Conservation (phyloP, 2,113 vertebrate genomes). For the Corythornis vintsioides region DNA sequence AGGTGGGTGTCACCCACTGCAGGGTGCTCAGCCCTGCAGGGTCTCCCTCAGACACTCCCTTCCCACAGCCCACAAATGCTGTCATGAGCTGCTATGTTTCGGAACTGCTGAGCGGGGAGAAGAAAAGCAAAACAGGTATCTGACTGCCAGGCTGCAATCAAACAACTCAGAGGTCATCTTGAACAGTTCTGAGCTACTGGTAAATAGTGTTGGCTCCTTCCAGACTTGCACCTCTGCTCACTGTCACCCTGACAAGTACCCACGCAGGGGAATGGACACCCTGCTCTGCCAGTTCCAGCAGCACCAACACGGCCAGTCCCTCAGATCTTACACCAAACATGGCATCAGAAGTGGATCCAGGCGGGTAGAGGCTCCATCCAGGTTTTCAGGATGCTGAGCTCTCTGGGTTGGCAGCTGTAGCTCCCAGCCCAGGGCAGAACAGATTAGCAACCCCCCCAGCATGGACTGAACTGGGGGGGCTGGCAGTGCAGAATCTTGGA, state of each 20-base stretch:
- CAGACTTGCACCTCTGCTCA: neutral
- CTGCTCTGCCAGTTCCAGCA: neutral
- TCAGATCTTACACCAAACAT: rapidly evolving
- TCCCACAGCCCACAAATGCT: rapidly evolving
- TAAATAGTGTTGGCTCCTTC: neutral
- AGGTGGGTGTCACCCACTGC: rapidly evolving
- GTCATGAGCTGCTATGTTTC: rapidly evolving
- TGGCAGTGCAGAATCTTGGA: neutral
- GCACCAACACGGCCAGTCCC: neutral
- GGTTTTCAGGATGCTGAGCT: rapidly evolving
- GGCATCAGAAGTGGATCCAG: rapidly evolving
- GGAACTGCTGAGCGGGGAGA: neutral
- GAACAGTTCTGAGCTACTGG: neutral
- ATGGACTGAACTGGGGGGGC: rapidly evolving
- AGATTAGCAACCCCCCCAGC: neutral
- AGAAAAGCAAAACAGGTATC: neutral
- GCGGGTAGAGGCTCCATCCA: neutral
- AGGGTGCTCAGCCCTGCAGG: neutral
- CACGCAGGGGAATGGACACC: rapidly evolving
- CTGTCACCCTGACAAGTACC: too few relatives aligned
- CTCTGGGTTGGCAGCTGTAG: neutral
- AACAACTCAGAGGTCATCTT: neutral
- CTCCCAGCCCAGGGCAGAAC: neutral
- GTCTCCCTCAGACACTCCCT: rapidly evolving
- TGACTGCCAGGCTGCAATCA: neutral